Conservation (phyloP, 2,888 invertebrate species). For the Epinotia nisella region DNA sequence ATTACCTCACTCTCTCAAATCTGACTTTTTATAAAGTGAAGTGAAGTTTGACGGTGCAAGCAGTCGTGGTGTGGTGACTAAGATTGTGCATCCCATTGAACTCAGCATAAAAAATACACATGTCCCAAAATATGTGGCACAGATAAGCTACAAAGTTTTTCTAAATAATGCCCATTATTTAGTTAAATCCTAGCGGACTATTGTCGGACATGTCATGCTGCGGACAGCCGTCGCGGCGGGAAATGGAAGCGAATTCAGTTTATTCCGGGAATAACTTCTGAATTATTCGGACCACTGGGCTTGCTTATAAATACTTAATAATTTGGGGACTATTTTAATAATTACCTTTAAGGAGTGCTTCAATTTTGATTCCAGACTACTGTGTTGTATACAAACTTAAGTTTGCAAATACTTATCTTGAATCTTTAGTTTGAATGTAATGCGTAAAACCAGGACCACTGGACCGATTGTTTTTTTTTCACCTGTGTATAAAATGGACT, state of each 20-base stretch:
- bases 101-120: no score
- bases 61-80: no score
- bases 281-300: conserved; percentile 57
- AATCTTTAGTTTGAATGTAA: no score
- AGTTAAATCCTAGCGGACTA: conserved; percentile 24
- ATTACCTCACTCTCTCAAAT: background rate
- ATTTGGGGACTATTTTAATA: background rate
- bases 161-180: conserved; percentile 28
- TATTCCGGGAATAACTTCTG: conserved; percentile 68
- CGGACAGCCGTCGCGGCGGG: conserved; percentile 57
- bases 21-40: no score
- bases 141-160: conserved; percentile 7
- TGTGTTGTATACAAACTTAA: background rate
- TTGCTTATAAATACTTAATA: conserved; percentile 28
- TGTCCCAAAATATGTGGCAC: background rate
- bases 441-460: no score
- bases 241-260: conserved; percentile 67
- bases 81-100: no score
- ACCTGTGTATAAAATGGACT: no score
- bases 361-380: background rate
- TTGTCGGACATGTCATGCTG: conserved; percentile 61
- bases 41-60: background rate
- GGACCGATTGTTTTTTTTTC: no score
- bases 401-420: background rate
- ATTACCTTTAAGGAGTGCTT: background rate